These are phyloP conservation scores for Tympanoctomys barrerae DNA, from an alignment of 2,797 vertebrate genomes.

Conservation along the genomic window DNA sequence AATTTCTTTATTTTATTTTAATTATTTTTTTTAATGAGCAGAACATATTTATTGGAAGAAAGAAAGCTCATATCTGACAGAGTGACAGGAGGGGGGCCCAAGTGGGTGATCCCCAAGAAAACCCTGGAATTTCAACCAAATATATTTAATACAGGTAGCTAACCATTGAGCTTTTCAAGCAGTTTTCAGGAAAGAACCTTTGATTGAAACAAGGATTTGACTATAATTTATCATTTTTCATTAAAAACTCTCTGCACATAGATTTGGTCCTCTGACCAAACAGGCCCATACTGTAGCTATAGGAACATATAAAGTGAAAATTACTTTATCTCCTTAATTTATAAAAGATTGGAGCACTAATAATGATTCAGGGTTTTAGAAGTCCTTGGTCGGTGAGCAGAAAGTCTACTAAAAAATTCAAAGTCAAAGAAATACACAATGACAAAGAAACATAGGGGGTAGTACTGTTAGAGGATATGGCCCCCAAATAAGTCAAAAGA, in stretches of 20 bases:
- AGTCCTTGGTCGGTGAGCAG: conserved; percentile 16
- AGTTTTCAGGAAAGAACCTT: conserved; percentile 1
- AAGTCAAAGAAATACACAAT: conserved; percentile 39
- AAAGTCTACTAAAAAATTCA: not conserved
- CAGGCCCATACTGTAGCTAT: not conserved
- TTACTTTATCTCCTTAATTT: conserved; percentile 38
- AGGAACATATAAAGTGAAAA: not conserved
- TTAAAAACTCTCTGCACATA: conserved; percentile 2
- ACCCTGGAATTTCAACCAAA: conserved; percentile 35
- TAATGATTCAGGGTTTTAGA: conserved; percentile 5
- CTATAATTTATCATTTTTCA: conserved; percentile 27
- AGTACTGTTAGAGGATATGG: not conserved
- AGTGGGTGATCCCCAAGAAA: not conserved
- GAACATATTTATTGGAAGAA: too few relatives aligned
- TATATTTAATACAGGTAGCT: not conserved
- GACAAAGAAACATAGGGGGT: not conserved
- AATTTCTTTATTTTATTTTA: too few relatives aligned
- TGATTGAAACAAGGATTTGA: conserved; percentile 27
- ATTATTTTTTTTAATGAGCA: too few relatives aligned
- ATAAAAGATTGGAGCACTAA: not conserved
- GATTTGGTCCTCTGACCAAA: conserved; percentile 25
- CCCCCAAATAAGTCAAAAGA: not conserved
- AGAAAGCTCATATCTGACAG: too few relatives aligned
- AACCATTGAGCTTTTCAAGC: not conserved
- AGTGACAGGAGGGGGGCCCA: too few relatives aligned